Conservation (phyloP, 1,140 invertebrate species). For the Steinernema feltiae region DNA sequence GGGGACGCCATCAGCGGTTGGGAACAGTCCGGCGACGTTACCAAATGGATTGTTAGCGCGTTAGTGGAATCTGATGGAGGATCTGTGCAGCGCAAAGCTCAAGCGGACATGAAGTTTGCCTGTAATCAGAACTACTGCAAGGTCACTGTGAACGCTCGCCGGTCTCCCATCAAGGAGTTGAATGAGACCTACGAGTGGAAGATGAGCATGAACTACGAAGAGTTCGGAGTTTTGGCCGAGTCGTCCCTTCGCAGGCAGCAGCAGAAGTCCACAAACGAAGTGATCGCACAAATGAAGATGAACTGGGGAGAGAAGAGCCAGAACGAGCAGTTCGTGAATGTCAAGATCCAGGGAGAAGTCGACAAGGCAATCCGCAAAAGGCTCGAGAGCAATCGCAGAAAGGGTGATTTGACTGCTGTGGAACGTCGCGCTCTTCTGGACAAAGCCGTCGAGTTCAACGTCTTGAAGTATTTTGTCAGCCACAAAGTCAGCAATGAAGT, state of each 20-base stretch:
- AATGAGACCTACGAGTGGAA: conserved; percentile 6
- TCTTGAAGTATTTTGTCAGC: conserved; percentile 20
- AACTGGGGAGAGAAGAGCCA: not conserved
- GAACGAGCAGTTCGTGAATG: not conserved
- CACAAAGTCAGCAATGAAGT: not conserved
- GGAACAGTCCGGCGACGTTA: conserved; percentile 26
- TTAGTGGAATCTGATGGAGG: no score
- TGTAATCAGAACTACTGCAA: no score
- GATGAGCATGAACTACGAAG: conserved; percentile 10
- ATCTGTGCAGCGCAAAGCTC: no score
- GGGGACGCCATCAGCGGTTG: conserved; percentile 7
- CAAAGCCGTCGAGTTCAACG: not conserved
- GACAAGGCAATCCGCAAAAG: not conserved
- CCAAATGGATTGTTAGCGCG: no score
- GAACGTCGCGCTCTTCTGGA: conserved; percentile 9
- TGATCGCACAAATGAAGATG: not conserved
- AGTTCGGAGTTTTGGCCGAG: conserved; percentile 26
- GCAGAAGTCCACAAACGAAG: not conserved
- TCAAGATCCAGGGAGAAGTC: not conserved
- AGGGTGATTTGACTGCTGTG: conserved; percentile 25
- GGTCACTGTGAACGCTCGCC: no score
- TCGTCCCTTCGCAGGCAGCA: not conserved
- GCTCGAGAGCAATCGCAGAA: not conserved
- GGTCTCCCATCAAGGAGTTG: conserved; percentile 5
- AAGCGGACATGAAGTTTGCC: no score